phyloP scores from a whole-genome alignment of 1,140 invertebrate species.

The Conus ventricosus region DNA sequence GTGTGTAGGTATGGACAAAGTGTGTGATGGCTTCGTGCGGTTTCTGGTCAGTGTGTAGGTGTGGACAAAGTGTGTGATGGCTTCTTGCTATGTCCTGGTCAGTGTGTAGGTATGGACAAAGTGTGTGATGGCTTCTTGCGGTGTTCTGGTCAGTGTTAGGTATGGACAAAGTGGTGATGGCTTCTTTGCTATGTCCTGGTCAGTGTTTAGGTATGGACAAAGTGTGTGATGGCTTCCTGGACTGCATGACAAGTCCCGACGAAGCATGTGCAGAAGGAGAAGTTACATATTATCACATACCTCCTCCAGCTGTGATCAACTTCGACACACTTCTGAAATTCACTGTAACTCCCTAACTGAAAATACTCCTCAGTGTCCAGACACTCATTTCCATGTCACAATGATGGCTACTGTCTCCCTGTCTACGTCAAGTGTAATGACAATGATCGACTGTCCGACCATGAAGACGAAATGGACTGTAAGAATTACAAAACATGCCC shows the following conservation, averaged over 20 bases:
- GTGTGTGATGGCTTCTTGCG: too few species aligned
- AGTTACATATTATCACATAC: neutral
- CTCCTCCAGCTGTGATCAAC: slow-evolving; percentile 8
- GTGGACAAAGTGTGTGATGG: too few species aligned
- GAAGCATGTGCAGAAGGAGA: neutral
- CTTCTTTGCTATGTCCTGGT: too few species aligned
- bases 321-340: neutral
- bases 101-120: too few species aligned
- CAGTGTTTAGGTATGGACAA: neutral
- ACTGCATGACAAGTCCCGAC: neutral
- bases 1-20: neutral
- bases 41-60: too few species aligned
- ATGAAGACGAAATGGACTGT: slow-evolving; percentile 14
- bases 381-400: neutral
- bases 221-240: neutral
- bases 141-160: too few species aligned
- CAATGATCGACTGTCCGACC: slow-evolving; percentile 7
- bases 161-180: too few species aligned
- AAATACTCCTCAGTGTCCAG: neutral
- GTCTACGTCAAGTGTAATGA: slow-evolving; percentile 24
- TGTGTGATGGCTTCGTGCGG: neutral
- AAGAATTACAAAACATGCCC: slow-evolving; percentile 30
- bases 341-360: neutral
- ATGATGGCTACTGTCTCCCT: neutral
- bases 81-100: too few species aligned